Percentiles rank a stretch among this genome's conserved stretches.
Evolutionary conservation across 2,888 invertebrate genomes (phyloP).

Genomic region (Rhagonycha lutea): DNA sequence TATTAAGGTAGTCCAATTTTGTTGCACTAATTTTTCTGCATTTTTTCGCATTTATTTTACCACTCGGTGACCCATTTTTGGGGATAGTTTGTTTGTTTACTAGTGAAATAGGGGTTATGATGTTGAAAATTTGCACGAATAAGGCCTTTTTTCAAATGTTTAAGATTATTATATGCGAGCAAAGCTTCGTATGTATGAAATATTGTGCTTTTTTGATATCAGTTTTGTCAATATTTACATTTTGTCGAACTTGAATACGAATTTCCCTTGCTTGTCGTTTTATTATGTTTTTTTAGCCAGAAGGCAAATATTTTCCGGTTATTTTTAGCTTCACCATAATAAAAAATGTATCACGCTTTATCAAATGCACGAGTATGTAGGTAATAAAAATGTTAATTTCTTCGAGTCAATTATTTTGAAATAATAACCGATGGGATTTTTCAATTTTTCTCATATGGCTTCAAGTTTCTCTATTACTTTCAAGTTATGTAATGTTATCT

Average conservation of each 20-base stretch:
- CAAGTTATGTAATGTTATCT: background rate
- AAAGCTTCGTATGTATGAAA: background rate
- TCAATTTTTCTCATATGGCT: background rate
- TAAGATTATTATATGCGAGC: background rate
- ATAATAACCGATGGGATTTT: background rate
- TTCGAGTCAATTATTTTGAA: background rate
- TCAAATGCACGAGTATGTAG: background rate
- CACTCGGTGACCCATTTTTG: background rate
- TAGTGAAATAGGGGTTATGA: conserved; percentile 17
- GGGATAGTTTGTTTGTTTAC: conserved; percentile 16
- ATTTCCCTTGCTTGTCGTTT: conserved; percentile 24
- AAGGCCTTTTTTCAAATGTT: background rate
- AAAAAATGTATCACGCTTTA: background rate
- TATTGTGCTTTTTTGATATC: conserved; percentile 6
- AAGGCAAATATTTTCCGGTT: conserved; percentile 32
- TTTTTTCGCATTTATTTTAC: background rate
- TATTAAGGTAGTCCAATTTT: conserved; percentile 1
- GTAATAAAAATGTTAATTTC: background rate
- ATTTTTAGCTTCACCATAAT: conserved; percentile 19
- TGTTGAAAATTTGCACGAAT: conserved; percentile 1
- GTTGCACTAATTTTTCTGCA: background rate
- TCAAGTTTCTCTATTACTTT: background rate
- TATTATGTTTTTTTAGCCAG: conserved; percentile 29
- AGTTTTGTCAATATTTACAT: conserved; percentile 34
- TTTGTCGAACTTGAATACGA: conserved; percentile 35